Percentiles rank a stretch among this genome's conserved stretches.
Evolutionary conservation across 2,888 invertebrate species (phyloP).

Genomic region (Lasioglossum morio): DNA sequence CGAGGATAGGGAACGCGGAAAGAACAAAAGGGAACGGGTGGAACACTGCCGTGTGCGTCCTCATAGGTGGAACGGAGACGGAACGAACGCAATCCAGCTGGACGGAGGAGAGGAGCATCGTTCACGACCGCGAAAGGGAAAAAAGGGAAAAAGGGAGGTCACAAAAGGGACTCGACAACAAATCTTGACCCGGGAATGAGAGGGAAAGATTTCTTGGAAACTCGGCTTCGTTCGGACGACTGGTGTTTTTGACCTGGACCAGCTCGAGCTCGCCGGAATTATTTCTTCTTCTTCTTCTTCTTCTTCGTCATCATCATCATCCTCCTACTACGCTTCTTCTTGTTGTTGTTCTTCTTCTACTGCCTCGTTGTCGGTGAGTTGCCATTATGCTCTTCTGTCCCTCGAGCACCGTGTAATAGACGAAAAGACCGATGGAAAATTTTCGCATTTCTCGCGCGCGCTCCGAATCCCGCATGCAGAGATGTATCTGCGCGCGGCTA

Average conservation of each 20-base stretch:
- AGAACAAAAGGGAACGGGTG: conserved; percentile 34
- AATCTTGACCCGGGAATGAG: conserved; percentile 35
- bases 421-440: neutral
- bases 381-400: neutral
- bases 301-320: neutral
- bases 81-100: neutral
- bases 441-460: conserved; percentile 24
- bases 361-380: conserved; percentile 3
- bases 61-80: neutral
- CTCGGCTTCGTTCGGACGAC: conserved; percentile 22
- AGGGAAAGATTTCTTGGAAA: conserved; percentile 46
- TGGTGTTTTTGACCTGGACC: conserved; percentile 32
- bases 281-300: neutral
- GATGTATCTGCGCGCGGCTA: conserved; percentile 20
- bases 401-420: neutral
- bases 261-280: conserved; percentile 31
- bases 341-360: neutral
- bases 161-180: conserved; percentile 35
- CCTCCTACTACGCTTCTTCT: neutral
- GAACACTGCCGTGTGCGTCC: conserved; percentile 12
- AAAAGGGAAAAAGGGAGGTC: conserved; percentile 13
- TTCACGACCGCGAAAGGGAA: neutral
- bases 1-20: conserved; percentile 22
- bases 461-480: neutral
- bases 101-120: conserved; percentile 11